These are phyloP conservation scores for Drosophila hawaiiensis DNA, from an alignment of 2,888 invertebrate genomes.

Conservation along the genomic window DNA sequence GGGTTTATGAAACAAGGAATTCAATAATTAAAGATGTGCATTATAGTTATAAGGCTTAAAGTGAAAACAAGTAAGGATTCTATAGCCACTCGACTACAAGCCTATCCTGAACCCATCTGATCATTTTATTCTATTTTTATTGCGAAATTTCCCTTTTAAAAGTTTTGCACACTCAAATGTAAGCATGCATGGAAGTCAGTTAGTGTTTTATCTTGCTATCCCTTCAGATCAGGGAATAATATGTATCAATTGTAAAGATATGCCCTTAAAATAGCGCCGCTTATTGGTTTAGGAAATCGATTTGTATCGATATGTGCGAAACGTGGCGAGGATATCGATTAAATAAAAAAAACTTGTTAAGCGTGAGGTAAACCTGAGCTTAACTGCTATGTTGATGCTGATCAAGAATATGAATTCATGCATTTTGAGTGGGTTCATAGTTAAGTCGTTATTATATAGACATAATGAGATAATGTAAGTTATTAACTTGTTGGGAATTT, in stretches of 20 bases:
- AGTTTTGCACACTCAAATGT: too few relatives aligned
- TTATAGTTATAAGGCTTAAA: not conserved
- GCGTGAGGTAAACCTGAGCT: not conserved
- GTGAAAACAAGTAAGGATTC: not conserved
- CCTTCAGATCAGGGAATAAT: not conserved
- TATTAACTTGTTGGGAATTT: not conserved
- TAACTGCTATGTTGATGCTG: not conserved
- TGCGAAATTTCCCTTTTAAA: too few relatives aligned
- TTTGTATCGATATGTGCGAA: not conserved
- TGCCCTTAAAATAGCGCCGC: rapidly evolving
- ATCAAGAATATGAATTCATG: not conserved
- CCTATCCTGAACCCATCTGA: not conserved
- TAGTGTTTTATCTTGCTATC: not conserved
- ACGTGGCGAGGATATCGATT: not conserved
- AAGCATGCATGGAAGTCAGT: not conserved
- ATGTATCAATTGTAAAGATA: not conserved
- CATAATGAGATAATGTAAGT: not conserved
- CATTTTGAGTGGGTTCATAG: not conserved
- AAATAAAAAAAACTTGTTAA: not conserved
- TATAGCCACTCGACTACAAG: not conserved
- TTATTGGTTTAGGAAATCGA: not conserved
- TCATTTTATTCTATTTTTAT: not conserved
- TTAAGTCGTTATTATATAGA: not conserved
- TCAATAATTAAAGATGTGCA: too few relatives aligned
- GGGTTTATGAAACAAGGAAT: not conserved